Base-by-base conservation (phyloP, 2,113 vertebrate genomes). In the Clupea harengus region DNA sequence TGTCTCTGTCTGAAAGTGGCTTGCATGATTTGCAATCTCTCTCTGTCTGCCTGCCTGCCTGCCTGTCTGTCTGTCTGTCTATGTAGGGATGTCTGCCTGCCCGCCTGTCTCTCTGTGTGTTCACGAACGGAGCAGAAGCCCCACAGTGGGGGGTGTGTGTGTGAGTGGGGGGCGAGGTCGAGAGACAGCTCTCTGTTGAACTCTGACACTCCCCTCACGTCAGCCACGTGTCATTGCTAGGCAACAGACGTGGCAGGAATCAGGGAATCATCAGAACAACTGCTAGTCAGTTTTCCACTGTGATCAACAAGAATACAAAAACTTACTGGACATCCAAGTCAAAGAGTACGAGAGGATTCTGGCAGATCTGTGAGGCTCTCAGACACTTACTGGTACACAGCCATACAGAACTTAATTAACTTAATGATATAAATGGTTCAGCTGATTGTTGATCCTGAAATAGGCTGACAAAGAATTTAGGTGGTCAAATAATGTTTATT, bases 161-260 rank as follows among this genome's bases (percentile, higher is more conserved):
- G 52, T 54, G 52, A 4, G 52, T 54, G 17, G 11, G 17, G 2
- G 2, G 15, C 4, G 52, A 54, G 52, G 52, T 54, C 13, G 17
- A 54, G 13, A 3, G 11, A 13, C 13, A 54, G 13, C 52, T 9
- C 64, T 28, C 25, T 10, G 2, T 11, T 13, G 9, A 72, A 11
- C 64, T 72, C 64, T 72, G 8, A 72, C 64, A 28, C 64, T 28
- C 64, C 64, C 10, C 64, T 3, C 28, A 13, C 64, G 25, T 72
- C 64, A 72, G 64, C 28, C 64, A 72, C 64, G 64, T 72, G 64
- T 32, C 64, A 72, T 72, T 32, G 64, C 64, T 72, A 72, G 64
- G 64, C 64, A 72, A 72, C 64, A 28, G 25, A 32, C 64, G 10
- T 13, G 64, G 64, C 64, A 32, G 64, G 64, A 72, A 28, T 72